Conservation (phyloP, 1,140 invertebrate species). For the Drosophila yakuba region DNA sequence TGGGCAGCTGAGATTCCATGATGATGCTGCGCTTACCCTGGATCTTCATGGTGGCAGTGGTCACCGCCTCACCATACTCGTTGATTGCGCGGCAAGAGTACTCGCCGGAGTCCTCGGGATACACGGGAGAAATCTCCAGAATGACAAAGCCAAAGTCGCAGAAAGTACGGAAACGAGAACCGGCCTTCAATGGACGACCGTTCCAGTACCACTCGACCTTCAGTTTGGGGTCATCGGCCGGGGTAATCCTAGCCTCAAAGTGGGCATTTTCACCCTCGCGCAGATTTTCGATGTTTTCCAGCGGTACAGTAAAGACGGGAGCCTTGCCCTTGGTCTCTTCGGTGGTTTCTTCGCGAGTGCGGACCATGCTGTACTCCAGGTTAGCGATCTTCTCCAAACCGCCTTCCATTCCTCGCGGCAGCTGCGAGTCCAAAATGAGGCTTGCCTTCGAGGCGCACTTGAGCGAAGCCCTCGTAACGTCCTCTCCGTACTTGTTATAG, state of each 20-base stretch:
- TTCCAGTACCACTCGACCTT: conserved; percentile 99
- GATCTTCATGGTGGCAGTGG: conserved; percentile 95
- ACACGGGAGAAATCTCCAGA: conserved; percentile 96
- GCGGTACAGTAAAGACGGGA: conserved; percentile 95
- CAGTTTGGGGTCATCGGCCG: conserved; percentile 96
- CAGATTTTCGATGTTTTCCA: conserved; percentile 93
- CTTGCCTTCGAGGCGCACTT: conserved; percentile 95
- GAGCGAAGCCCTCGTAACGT: conserved; percentile 93
- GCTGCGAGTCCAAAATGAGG: conserved; percentile 97
- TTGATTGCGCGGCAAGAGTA: conserved; percentile 96
- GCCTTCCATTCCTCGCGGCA: conserved; percentile 97
- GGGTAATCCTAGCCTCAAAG: conserved; percentile 96
- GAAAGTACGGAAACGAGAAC: conserved; percentile 96
- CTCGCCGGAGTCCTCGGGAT: conserved; percentile 96
- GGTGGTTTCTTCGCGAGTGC: conserved; percentile 88
- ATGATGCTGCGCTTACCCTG: conserved; percentile 96
- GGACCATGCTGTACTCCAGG: conserved; percentile 94
- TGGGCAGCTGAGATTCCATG: conserved; percentile 95
- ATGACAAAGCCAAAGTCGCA: conserved; percentile 98
- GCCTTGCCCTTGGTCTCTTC: conserved; percentile 91
- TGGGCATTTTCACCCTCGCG: conserved; percentile 96
- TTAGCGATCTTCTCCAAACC: conserved; percentile 96
- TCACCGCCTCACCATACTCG: conserved; percentile 97
- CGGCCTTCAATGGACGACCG: conserved; percentile 94
- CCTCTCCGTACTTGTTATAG: conserved; percentile 95